A percentile compares a stretch with the other conserved stretches of the same genome.
phyloP scores from a whole-genome alignment of 53 echinoderm and acorn worm species.

The Echinarachnius parma region DNA sequence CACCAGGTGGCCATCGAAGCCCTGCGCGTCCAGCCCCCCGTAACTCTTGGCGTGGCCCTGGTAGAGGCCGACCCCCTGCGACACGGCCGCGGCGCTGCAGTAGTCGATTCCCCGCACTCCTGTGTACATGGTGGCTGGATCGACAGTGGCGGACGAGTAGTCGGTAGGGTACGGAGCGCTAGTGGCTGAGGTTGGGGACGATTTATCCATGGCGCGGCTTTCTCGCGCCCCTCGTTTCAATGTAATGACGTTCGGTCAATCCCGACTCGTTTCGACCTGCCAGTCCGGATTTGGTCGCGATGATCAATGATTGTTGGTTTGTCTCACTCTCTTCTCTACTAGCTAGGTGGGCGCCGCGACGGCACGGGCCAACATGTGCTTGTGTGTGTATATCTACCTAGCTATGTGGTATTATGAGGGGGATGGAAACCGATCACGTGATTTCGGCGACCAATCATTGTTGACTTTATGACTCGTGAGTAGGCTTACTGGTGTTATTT shows the following conservation, averaged over 20 bases:
- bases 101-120: constrained; percentile 76
- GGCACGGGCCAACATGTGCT: constrained; percentile 29
- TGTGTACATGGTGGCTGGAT: constrained; percentile 68
- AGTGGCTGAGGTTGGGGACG: constrained; percentile 53
- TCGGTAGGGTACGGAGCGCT: constrained; percentile 72
- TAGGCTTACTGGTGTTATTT: too few relatives aligned
- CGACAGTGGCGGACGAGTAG: constrained; percentile 53
- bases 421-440: constrained; percentile 39
- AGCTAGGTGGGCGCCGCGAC: constrained; percentile 48
- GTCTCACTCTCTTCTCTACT: constrained; percentile 48
- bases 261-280: constrained; percentile 42
- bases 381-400: too few relatives aligned
- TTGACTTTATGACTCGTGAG: constrained; percentile 11
- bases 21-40: constrained; percentile 62
- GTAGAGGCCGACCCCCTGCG: constrained; percentile 69
- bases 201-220: constrained; percentile 60
- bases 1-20: constrained; percentile 39
- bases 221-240: constrained; percentile 18
- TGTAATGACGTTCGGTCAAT: constrained; percentile 46
- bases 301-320: constrained; percentile 62
- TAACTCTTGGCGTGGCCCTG: constrained; percentile 68
- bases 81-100: constrained; percentile 62
- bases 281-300: constrained; percentile 46
- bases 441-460: constrained; percentile 31
- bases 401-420: too few relatives aligned